Evolutionary conservation across 2,797 vertebrate species (phyloP).

Genomic region (Pipistrellus pipistrellus): DNA sequence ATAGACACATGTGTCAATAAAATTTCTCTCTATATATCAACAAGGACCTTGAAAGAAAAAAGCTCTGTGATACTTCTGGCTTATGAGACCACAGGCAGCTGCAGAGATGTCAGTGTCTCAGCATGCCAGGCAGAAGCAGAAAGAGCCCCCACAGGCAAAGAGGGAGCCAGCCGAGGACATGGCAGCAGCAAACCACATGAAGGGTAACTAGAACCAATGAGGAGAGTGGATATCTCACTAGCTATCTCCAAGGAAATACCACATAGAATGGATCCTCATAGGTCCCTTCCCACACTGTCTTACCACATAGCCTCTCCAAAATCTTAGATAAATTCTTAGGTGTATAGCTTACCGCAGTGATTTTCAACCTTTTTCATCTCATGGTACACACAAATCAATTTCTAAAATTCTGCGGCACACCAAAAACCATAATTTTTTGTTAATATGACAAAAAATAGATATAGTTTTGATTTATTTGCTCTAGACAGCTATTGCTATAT

Average conservation of each 20-base stretch:
- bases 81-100: not conserved
- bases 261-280: not conserved
- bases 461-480: not conserved
- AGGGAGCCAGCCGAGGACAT: not conserved
- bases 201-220: not conserved
- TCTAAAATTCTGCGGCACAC: not conserved
- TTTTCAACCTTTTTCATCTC: not conserved
- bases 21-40: not conserved
- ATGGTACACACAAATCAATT: not conserved
- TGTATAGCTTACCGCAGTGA: not conserved
- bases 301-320: not conserved
- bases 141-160: not conserved
- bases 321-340: not conserved
- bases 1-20: not conserved
- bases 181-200: not conserved
- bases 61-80: not conserved
- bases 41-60: conserved; percentile 1
- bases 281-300: not conserved
- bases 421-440: not conserved
- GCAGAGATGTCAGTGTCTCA: not conserved
- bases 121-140: not conserved
- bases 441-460: not conserved
- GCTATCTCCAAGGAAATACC: not conserved
- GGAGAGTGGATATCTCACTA: not conserved
- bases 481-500: not conserved